These are phyloP conservation scores for Bungarus multicinctus DNA, from an alignment of 2,113 vertebrate genomes.

Conservation along the genomic window DNA sequence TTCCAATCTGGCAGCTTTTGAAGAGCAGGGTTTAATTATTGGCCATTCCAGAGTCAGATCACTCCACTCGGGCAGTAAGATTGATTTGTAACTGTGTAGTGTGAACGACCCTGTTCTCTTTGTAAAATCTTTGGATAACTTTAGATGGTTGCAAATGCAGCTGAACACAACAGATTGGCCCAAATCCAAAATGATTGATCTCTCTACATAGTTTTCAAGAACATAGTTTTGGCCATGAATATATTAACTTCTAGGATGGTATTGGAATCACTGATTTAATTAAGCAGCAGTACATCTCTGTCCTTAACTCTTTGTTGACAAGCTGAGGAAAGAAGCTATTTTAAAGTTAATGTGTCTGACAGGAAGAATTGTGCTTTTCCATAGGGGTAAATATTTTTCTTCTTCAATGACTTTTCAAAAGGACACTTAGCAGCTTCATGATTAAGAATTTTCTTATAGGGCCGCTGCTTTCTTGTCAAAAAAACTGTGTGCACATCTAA, in stretches of 20 bases:
- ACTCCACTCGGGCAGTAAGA: not conserved
- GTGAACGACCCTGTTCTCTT: not conserved
- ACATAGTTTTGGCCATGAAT: not conserved
- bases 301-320: constrained; percentile 35
- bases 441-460: not conserved
- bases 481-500: not conserved
- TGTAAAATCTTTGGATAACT: not conserved
- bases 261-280: constrained; percentile 22
- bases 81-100: not conserved
- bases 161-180: not conserved
- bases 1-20: not conserved
- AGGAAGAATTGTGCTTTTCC: not conserved
- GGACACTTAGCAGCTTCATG: not conserved
- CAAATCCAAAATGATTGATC: not conserved
- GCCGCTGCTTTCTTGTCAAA: not conserved
- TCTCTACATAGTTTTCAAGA: not conserved
- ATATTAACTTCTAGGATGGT: not conserved
- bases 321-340: constrained; percentile 37
- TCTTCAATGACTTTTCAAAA: not conserved
- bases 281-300: constrained; percentile 36
- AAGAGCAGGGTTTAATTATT: not conserved
- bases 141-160: not conserved
- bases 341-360: constrained; percentile 26
- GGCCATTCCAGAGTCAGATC: not conserved
- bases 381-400: not conserved